These are phyloP conservation scores for Seladonia tumulorum DNA, from an alignment of 2,888 invertebrate genomes.

Conservation along the genomic window DNA sequence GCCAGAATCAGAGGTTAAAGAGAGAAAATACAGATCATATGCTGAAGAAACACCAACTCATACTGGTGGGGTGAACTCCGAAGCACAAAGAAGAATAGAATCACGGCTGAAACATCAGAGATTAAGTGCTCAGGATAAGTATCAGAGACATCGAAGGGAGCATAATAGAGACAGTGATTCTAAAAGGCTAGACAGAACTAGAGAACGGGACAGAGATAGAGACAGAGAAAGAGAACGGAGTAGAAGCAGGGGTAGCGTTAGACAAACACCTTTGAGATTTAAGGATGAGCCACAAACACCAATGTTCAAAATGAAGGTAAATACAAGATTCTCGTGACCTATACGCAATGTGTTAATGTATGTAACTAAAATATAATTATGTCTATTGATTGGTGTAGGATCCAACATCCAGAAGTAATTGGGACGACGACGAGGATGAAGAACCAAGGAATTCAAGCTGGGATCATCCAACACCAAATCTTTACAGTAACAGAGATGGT, in stretches of 20 bases:
- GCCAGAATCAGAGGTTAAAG: conserved; percentile 72
- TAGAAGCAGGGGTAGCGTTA: conserved; percentile 71
- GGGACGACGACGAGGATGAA: conserved; percentile 89
- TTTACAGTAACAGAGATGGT: conserved; percentile 82
- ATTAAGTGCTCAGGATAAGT: conserved; percentile 77
- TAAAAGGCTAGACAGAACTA: conserved; percentile 65
- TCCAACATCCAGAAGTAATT: conserved; percentile 88
- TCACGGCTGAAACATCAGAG: conserved; percentile 81
- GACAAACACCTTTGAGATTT: conserved; percentile 86
- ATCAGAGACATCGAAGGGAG: conserved; percentile 77
- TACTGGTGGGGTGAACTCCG: conserved; percentile 95
- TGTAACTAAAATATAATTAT: neutral
- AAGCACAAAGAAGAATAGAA: conserved; percentile 89
- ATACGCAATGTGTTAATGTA: no score
- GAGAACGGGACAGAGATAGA: conserved; percentile 70
- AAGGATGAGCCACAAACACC: conserved; percentile 96
- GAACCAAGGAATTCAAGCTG: conserved; percentile 91
- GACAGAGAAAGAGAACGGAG: conserved; percentile 67
- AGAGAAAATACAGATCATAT: conserved; percentile 90
- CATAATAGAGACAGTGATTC: conserved; percentile 78
- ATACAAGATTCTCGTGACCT: neutral
- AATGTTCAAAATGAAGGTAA: conserved; percentile 85
- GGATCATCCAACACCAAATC: conserved; percentile 96
- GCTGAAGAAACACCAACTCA: conserved; percentile 97
- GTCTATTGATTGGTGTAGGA: conserved; percentile 76